Evolutionary conservation across 2,797 vertebrate species (phyloP), one percentile per base, ranked within the genome.

Genomic region (Selene dorsalis): DNA sequence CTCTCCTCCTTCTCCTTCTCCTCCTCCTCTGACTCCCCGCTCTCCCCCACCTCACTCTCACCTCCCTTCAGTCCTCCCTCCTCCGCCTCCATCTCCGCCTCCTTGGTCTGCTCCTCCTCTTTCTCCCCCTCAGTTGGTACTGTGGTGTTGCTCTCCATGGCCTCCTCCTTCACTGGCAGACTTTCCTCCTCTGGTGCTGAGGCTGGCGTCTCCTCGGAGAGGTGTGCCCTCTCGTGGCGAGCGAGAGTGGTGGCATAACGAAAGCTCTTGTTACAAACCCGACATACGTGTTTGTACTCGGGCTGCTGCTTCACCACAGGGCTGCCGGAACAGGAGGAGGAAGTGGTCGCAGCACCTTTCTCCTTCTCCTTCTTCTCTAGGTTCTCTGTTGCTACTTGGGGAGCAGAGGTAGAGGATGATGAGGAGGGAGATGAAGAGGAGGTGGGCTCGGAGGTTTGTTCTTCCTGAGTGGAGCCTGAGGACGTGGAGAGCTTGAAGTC

Each of bases 191-290:
- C 84, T 43, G 70, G 88, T 66, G 28, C 58, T 0, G 69, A 39
- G 0, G 73, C 0, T 0, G 73, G 83, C 1, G 74, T 72, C 47
- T 91, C 91, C 85, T 96, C 95, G 0, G 75, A 92, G 65, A 92
- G 90, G 66, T 98, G 98, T 38, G 94, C 96, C 84, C 95, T 98
- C 91, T 95, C 94, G 85, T 99, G 98, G 77, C 97, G 96, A 70
- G 95, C 94, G 65, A 99, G 95, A 26, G 97, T 99, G 62, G 96
- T 96, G 32, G 95, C 94, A 59, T 97, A 97, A 90, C 96, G 97
- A 95, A 99, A 99, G 80, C 90, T 97, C 94, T 99, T 99, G 59
- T 94, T 96, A 67, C 98, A 99, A 61, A 93, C 85, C 38, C 94
- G 90, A 65, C 97, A 99, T 56, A 94, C 90, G 53, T 96, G 95